Percentiles rank a stretch among this genome's conserved stretches.
Conservation (phyloP, 2,888 invertebrate genomes). For the Pseudococcus jackbeardsleyi region DNA sequence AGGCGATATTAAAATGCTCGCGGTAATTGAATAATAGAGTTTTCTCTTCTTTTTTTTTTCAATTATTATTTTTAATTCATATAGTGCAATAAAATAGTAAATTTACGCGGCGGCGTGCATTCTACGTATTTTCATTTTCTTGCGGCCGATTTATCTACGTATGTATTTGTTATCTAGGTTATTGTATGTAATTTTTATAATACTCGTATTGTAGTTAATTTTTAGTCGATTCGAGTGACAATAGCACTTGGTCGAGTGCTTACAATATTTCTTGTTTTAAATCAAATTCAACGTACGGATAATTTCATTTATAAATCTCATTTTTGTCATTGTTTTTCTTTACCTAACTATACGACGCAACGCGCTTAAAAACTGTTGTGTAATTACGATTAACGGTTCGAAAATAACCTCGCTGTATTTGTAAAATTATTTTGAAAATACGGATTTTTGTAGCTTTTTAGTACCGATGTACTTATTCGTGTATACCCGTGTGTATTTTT, state of each 20-base stretch:
- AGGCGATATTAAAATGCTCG: background rate
- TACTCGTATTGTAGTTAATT: slow-evolving; percentile 27
- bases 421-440: background rate
- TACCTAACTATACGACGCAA: background rate
- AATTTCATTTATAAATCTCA: slow-evolving; percentile 41
- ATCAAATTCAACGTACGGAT: slow-evolving; percentile 41
- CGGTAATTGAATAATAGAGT: background rate
- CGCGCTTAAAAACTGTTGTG: background rate
- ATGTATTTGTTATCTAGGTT: background rate
- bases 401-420: slow-evolving; percentile 1
- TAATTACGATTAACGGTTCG: background rate
- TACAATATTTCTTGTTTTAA: background rate
- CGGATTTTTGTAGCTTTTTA: slow-evolving; percentile 37
- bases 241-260: background rate
- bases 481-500: background rate
- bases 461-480: background rate
- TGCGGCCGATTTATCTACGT: background rate
- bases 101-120: background rate
- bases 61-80: background rate
- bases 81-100: slow-evolving; percentile 14
- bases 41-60: background rate
- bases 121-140: background rate
- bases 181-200: slow-evolving; percentile 4
- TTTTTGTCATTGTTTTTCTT: background rate
- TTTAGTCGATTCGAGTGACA: background rate